Evolutionary conservation across 2,888 invertebrate genomes (phyloP).

Genomic region (Branchellion lobata): DNA sequence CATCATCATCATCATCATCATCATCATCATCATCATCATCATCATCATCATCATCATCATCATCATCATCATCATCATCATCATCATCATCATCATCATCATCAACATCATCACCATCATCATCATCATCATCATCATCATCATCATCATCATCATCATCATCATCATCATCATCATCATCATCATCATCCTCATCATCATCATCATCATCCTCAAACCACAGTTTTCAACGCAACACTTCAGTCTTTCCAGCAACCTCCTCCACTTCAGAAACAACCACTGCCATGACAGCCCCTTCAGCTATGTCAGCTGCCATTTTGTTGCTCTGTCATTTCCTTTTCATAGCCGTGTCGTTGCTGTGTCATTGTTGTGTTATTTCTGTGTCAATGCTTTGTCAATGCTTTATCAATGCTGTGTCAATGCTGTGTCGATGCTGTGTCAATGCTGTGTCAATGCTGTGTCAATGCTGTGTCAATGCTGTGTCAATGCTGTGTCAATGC

Average conservation of each 20-base stretch:
- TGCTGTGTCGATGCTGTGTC: too few relatives aligned
- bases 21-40: conserved; percentile 42
- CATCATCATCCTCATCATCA: conserved; percentile 40
- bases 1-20: conserved; percentile 37
- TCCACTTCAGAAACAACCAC: conserved; percentile 19
- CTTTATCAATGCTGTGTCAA: too few relatives aligned
- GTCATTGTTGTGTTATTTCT: too few relatives aligned
- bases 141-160: conserved; percentile 43
- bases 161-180: conserved; percentile 43
- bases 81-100: conserved; percentile 40
- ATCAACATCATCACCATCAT: conserved; percentile 27
- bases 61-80: conserved; percentile 41
- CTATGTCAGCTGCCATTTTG: not conserved
- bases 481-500: too few relatives aligned
- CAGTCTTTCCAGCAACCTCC: not conserved
- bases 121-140: conserved; percentile 38
- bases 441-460: too few relatives aligned
- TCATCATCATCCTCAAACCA: conserved; percentile 33
- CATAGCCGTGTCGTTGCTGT: too few relatives aligned
- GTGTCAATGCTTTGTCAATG: too few relatives aligned
- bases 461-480: too few relatives aligned
- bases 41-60: conserved; percentile 43
- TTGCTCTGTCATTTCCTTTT: too few relatives aligned
- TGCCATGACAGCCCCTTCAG: not conserved
- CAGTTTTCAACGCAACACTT: conserved; percentile 14